Evolutionary conservation across 1,140 invertebrate genomes (phyloP).

Genomic region (Leptinotarsa texana): DNA sequence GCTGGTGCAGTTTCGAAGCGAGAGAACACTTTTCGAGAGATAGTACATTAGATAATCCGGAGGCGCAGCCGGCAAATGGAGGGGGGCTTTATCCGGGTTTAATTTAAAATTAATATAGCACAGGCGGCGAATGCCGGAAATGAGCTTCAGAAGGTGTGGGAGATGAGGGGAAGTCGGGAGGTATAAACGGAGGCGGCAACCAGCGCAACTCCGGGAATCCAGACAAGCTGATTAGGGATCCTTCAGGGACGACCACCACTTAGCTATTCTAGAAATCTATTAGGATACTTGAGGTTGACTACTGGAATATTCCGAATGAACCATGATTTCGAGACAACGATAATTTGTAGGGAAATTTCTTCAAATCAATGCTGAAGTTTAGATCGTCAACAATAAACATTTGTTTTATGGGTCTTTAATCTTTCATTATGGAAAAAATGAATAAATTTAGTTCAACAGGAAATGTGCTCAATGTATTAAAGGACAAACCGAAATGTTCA

Average conservation of each 20-base stretch:
- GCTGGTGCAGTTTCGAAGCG: slow-evolving; percentile 17
- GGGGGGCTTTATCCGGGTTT: slow-evolving; percentile 60
- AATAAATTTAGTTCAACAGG: too few relatives aligned
- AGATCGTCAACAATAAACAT: too few relatives aligned
- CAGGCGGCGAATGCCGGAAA: slow-evolving; percentile 63
- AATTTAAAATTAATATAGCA: slow-evolving; percentile 67
- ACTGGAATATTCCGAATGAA: too few relatives aligned
- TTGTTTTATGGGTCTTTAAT: too few relatives aligned
- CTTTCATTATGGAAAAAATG: too few relatives aligned
- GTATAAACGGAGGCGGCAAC: slow-evolving; percentile 19
- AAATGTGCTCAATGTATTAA: too few relatives aligned
- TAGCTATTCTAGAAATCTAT: slow-evolving; percentile 8
- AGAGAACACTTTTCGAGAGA: slow-evolving; percentile 38
- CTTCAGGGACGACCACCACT: slow-evolving; percentile 16
- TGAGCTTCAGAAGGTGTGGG: slow-evolving; percentile 59
- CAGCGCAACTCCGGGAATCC: slow-evolving; percentile 13
- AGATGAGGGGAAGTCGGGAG: slow-evolving; percentile 1
- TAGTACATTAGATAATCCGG: slow-evolving; percentile 60
- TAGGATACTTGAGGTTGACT: background rate
- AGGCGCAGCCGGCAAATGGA: slow-evolving; percentile 47
- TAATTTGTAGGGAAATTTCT: too few relatives aligned
- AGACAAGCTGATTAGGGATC: slow-evolving; percentile 25
- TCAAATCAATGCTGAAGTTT: too few relatives aligned
- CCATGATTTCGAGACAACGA: too few relatives aligned
- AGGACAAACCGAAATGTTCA: too few relatives aligned